phyloP scores from a whole-genome alignment of 2,797 vertebrate genomes.

The Meriones psammophilus region DNA sequence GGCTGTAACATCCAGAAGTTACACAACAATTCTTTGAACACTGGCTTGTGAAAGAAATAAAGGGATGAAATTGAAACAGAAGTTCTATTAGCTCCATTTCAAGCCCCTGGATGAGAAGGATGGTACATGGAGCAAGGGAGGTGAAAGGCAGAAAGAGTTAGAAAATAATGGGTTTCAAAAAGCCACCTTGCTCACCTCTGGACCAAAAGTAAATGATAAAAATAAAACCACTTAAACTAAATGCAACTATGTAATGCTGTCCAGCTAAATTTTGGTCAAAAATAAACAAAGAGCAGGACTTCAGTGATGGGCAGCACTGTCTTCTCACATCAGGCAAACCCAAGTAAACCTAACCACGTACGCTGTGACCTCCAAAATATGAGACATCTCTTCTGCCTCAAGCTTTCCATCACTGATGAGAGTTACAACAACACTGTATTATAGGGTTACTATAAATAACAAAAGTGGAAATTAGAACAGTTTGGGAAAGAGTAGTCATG shows the following conservation, averaged over 20 bases:
- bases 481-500: background rate
- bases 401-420: background rate
- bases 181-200: background rate
- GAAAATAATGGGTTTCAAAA: slow-evolving; percentile 23
- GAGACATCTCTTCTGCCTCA: background rate
- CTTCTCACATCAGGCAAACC: background rate
- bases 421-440: background rate
- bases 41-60: background rate
- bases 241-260: background rate
- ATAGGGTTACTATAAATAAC: background rate
- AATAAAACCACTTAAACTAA: background rate
- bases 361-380: background rate
- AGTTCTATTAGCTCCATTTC: background rate
- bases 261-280: background rate
- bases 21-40: background rate
- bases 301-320: background rate
- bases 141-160: background rate
- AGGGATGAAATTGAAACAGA: background rate
- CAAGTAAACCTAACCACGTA: background rate
- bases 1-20: background rate
- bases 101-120: background rate
- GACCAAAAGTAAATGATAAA: background rate
- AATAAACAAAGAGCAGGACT: background rate
- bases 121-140: background rate
- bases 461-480: background rate